Evolutionary conservation across 35 echinoderm and acorn worm species (phyloP).

Genomic region (Apostichopus californicus): DNA sequence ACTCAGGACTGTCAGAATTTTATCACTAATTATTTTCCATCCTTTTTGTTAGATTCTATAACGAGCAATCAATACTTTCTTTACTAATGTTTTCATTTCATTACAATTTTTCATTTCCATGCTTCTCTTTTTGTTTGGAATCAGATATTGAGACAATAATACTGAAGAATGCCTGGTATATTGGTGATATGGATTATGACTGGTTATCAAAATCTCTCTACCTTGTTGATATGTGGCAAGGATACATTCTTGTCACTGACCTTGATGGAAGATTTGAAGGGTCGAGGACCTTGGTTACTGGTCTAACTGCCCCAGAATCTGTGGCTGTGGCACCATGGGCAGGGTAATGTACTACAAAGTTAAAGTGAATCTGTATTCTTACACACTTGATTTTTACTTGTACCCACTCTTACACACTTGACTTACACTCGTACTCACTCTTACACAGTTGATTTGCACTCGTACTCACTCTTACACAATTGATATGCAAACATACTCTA

Average conservation of each 20-base stretch:
- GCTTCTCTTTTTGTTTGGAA: not conserved
- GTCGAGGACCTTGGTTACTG: not conserved
- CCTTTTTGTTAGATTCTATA: too few relatives aligned
- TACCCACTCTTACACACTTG: too few relatives aligned
- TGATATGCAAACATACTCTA: too few relatives aligned
- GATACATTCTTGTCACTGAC: slow-evolving; percentile 27
- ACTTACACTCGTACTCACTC: too few relatives aligned
- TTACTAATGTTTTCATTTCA: too few relatives aligned
- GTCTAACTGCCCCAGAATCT: not conserved
- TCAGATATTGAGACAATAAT: not conserved
- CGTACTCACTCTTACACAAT: too few relatives aligned
- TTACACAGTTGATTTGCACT: too few relatives aligned
- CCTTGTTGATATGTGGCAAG: not conserved
- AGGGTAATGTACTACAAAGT: slow-evolving; percentile 39
- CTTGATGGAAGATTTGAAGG: slow-evolving; percentile 12
- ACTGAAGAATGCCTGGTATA: not conserved
- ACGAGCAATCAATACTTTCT: too few relatives aligned
- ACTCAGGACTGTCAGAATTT: too few relatives aligned
- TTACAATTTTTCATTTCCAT: not conserved
- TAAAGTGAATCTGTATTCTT: too few relatives aligned
- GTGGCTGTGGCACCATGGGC: slow-evolving; percentile 54
- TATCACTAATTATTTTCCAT: too few relatives aligned
- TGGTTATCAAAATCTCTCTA: slow-evolving; percentile 66
- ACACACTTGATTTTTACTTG: too few relatives aligned
- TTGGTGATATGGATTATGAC: slow-evolving; percentile 47